Base-by-base conservation (phyloP, 2,113 vertebrate genomes). In the Pedionomus torquatus region DNA sequence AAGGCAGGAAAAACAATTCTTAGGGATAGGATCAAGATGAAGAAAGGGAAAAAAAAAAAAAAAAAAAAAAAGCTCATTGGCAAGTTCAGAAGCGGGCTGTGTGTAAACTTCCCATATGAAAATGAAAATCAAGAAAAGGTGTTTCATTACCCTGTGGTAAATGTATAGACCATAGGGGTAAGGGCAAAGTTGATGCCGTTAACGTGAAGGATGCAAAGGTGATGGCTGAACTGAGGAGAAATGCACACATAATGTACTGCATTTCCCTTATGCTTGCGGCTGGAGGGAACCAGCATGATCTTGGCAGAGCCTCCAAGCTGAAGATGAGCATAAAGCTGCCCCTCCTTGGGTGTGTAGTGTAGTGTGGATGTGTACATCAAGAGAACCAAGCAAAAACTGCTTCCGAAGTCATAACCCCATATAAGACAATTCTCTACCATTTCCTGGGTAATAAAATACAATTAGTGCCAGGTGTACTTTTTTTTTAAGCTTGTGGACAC, bases 271-370 rank as follows among this genome's bases (percentile, higher is more conserved):
- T 44, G 33, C 26, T 46, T 25, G 28, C 44, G 65, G 44, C 28
- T 64, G 51, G 39, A 57, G 20, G 10, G 10, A 35, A 41, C 26
- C 33, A 65, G 41, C 16, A 23, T 52, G 44, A 37, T 23, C 9
- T 64, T 70, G 65, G 21, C 3, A 2, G 39, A 87, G 31, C n/a
- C n/a, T 65, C 58, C 39, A 54, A 5, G 49, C 55, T 76, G n/a
- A 86, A 35, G 37, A 60, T 0, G 2, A 25, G 17, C 20, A 39
- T 64, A 51, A 57, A 70, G 7, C 37, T 78, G 33, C 12, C 30
- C 8, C 15, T 49, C 33, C 17, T 37, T 3, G 0, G 17, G 8
- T 4, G 0, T 24, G 30, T 9, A 18, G 21, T 41, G 33, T 57
- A 37, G 39, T 39, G 44, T 19, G 16, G 70, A 49, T 51, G 39